These are phyloP conservation scores for Polyommatus iphigenia DNA, from an alignment of 2,888 invertebrate genomes.

Conservation along the genomic window DNA sequence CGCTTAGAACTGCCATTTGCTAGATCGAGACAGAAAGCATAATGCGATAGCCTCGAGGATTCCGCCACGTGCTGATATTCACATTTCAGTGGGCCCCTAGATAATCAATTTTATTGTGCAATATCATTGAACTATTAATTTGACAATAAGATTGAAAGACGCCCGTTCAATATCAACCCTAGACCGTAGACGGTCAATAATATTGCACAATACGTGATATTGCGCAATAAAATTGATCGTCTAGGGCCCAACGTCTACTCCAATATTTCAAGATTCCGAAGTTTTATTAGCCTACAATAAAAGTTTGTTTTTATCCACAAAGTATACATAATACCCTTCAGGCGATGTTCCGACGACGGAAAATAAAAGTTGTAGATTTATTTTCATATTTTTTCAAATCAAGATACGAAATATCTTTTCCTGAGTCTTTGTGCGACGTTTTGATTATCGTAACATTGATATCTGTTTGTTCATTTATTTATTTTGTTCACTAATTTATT, in stretches of 20 bases:
- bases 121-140: too few relatives aligned
- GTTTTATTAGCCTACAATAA: constrained; percentile 1
- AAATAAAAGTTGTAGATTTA: constrained; percentile 4
- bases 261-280: background rate
- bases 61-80: too few relatives aligned
- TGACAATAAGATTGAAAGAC: too few relatives aligned
- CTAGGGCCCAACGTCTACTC: background rate
- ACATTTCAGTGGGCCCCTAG: too few relatives aligned
- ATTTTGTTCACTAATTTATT: background rate
- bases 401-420: background rate
- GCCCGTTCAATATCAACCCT: too few relatives aligned
- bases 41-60: too few relatives aligned
- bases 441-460: background rate
- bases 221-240: too few relatives aligned
- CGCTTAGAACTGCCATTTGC: too few relatives aligned
- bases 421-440: background rate
- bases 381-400: background rate
- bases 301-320: constrained; percentile 10
- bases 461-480: background rate
- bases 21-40: too few relatives aligned
- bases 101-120: too few relatives aligned
- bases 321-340: background rate
- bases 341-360: background rate
- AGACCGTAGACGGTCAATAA: too few relatives aligned
- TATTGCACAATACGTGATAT: too few relatives aligned